Conservation (phyloP, 1,140 invertebrate species). For the Cotesia glomerata region DNA sequence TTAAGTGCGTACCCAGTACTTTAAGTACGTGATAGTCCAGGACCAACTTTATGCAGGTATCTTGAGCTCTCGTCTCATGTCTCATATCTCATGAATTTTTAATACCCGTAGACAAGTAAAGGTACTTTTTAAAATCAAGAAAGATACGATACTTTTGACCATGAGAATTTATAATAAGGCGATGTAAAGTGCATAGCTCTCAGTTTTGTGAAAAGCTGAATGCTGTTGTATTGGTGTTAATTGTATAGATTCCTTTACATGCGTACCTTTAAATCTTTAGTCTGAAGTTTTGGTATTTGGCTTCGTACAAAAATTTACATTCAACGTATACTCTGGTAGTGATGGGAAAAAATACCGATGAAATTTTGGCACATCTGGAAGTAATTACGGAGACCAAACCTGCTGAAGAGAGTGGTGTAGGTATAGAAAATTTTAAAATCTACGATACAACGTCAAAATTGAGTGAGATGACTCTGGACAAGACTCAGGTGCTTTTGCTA, state of each 20-base stretch:
- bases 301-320: no score
- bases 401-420: no score
- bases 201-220: background rate
- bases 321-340: slow-evolving; percentile 34
- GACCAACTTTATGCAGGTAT: background rate
- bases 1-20: no score
- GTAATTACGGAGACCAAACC: slow-evolving; percentile 35
- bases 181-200: background rate
- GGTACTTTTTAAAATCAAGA: background rate
- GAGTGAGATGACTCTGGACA: background rate
- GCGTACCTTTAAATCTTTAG: no score
- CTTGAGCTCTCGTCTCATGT: background rate
- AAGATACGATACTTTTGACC: no score
- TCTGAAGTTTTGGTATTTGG: no score
- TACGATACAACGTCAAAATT: no score
- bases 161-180: no score
- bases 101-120: background rate
- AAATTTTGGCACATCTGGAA: slow-evolving; percentile 38
- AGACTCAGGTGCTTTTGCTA: slow-evolving; percentile 13
- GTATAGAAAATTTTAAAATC: no score
- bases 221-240: no score
- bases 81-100: background rate
- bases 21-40: background rate
- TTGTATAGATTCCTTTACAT: no score
- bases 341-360: slow-evolving; percentile 40